Evolutionary conservation across 2,888 invertebrate species (phyloP).

Genomic region (Hirtodrosophila trivittata): DNA sequence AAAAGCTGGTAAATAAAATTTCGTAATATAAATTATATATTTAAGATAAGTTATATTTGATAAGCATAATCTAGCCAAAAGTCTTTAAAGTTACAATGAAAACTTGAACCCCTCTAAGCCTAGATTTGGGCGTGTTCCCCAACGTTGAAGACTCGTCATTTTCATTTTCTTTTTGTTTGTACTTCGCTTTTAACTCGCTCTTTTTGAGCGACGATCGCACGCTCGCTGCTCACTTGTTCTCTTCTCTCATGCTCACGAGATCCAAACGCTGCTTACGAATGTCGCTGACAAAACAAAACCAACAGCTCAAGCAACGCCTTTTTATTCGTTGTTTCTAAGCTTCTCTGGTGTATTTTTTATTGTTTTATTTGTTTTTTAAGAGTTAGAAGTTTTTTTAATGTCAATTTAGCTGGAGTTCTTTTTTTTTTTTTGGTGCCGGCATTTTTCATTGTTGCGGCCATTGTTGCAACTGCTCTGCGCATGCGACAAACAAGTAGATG

Average conservation of each 20-base stretch:
- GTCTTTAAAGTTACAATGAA: background rate
- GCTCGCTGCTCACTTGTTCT: slow-evolving; percentile 24
- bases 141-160: slow-evolving; percentile 64
- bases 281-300: slow-evolving; percentile 74
- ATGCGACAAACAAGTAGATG: slow-evolving; percentile 39
- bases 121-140: slow-evolving; percentile 77
- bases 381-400: slow-evolving; percentile 5
- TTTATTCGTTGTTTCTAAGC: too few species aligned
- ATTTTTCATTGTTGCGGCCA: slow-evolving; percentile 20
- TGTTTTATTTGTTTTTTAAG: slow-evolving; percentile 8
- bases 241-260: slow-evolving; percentile 31
- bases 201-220: slow-evolving; percentile 35
- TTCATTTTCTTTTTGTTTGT: slow-evolving; percentile 44
- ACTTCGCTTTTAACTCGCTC: slow-evolving; percentile 62
- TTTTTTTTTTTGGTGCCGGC: slow-evolving; percentile 43
- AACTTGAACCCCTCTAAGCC: slow-evolving; percentile 47
- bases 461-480: slow-evolving; percentile 55
- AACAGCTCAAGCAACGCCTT: slow-evolving; percentile 61
- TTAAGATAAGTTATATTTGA: too few species aligned
- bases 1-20: slow-evolving; percentile 57
- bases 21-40: background rate
- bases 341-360: slow-evolving; percentile 24
- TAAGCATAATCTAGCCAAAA: too few species aligned
- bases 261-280: slow-evolving; percentile 71
- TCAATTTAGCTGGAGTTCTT: slow-evolving; percentile 22